Base-by-base conservation (phyloP, 2,113 vertebrate genomes). In the Atrichornis clamosus region DNA sequence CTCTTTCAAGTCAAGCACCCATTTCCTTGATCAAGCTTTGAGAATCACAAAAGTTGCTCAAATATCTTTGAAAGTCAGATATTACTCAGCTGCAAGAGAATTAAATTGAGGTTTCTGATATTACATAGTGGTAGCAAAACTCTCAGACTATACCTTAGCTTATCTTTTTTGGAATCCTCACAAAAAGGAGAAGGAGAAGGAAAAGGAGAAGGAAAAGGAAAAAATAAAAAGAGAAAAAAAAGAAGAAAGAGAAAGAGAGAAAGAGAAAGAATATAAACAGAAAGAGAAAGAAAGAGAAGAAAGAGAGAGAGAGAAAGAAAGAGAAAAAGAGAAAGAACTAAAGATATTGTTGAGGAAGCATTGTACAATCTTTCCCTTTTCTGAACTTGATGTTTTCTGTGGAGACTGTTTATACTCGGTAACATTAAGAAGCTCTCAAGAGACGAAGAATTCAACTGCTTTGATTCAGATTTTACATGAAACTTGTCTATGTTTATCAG, bases 401-500 rank as follows among this genome's bases (percentile, higher is more conserved):
- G 44, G 52, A 68, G n/a, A 87, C 35, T 79, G 37, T 85, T 76
- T 87, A 46, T n/a, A 52, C 84, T 84, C 55, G 58, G 32, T 52
- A 68, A 63, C 18, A 55, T 70, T 77, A 58, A 91, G 39, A 73
- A 82, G 39, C 18, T 89, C 62, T 52, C 72, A 65, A 37, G 44
- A 91, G 82, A 55, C 32, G 87, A 75, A 89, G 39, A 56, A 63
- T 60, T 56, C n/a, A 83, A 75, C 17, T 46, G 30, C 63, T 92
- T 92, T 92, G 84, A 86, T 89, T 91, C 58, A 56, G 33, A 91
- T 73, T 86, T 91, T 68, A 84, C 86, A 88, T 49, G 52, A 89
- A 94, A 22, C 20, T 26, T 4, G 0, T 68, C 42, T 76, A 16
- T 58, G 58, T 87, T 96, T 95, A 62, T 68, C 70, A 55, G 59